Conservation (phyloP, 2,113 vertebrate species). For the Ifrita kowaldi region DNA sequence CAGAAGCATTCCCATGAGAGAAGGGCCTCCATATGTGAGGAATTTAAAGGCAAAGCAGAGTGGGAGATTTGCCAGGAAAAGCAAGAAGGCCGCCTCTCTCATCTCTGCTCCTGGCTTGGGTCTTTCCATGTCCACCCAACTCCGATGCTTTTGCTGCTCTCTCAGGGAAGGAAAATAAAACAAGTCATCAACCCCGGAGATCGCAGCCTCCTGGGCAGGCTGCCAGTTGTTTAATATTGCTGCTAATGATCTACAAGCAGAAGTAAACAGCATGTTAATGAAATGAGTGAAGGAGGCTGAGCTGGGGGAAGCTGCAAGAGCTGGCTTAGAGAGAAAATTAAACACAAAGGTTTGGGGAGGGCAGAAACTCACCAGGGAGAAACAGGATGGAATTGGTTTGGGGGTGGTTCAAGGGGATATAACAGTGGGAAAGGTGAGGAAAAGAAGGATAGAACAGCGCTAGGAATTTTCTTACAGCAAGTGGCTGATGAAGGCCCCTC, state of each 20-base stretch:
- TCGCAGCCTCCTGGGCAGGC: conserved; percentile 44
- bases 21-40: not conserved
- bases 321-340: not conserved
- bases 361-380: not conserved
- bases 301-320: not conserved
- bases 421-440: rapidly evolving
- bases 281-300: conserved; percentile 48
- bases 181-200: conserved; percentile 39
- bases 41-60: not conserved
- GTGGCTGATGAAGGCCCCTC: rapidly evolving
- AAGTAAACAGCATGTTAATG: conserved; percentile 61
- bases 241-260: conserved; percentile 62
- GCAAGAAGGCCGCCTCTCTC: not conserved
- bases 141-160: not conserved
- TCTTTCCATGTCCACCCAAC: not conserved
- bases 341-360: not conserved
- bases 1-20: not conserved
- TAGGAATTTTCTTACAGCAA: rapidly evolving
- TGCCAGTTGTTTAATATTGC: conserved; percentile 63
- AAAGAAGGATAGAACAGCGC: not conserved
- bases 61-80: not conserved
- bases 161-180: conserved; percentile 19
- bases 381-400: not conserved
- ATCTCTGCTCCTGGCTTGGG: not conserved
- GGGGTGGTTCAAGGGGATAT: not conserved